Evolutionary conservation across 2,113 vertebrate species (phyloP).

Genomic region (Albula glossodonta): DNA sequence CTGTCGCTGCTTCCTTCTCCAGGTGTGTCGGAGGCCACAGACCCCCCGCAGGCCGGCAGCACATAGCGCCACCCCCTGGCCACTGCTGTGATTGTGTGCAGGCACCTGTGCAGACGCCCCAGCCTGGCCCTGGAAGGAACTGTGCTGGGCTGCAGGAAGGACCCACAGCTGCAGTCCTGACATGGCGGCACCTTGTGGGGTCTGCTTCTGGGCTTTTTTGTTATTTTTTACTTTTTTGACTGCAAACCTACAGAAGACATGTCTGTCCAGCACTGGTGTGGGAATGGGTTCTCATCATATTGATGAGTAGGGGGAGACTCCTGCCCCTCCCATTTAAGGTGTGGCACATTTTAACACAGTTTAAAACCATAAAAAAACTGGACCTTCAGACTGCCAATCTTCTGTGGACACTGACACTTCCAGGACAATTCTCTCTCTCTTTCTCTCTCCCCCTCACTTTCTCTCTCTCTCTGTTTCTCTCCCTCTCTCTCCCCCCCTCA

Average conservation of each 20-base stretch:
- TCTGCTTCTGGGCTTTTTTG: conserved; percentile 48
- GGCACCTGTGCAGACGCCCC: conserved; percentile 78
- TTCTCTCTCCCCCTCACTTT: background rate
- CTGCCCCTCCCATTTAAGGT: conserved; percentile 80
- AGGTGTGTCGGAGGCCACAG: conserved; percentile 75
- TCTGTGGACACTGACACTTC: conserved; percentile 61
- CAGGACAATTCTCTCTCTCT: conserved; percentile 13
- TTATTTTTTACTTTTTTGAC: conserved; percentile 66
- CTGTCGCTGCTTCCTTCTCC: conserved; percentile 36
- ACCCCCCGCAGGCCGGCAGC: conserved; percentile 58
- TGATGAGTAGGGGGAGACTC: conserved; percentile 88
- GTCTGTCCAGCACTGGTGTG: conserved; percentile 85
- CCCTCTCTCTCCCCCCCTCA: background rate
- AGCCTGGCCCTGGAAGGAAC: conserved; percentile 67
- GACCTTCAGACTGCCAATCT: conserved; percentile 68
- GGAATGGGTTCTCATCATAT: conserved; percentile 98
- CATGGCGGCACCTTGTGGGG: too few species aligned
- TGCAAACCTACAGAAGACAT: conserved; percentile 85
- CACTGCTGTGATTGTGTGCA: conserved; percentile 49
- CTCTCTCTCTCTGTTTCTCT: background rate
- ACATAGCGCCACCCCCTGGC: conserved; percentile 7
- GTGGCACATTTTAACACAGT: conserved; percentile 88
- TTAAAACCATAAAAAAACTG: conserved; percentile 65
- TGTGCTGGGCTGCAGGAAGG: conserved; percentile 73
- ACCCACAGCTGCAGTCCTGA: conserved; percentile 48